Evolutionary conservation across 2,797 vertebrate genomes (phyloP).

Genomic region (Scolopax rusticola): DNA sequence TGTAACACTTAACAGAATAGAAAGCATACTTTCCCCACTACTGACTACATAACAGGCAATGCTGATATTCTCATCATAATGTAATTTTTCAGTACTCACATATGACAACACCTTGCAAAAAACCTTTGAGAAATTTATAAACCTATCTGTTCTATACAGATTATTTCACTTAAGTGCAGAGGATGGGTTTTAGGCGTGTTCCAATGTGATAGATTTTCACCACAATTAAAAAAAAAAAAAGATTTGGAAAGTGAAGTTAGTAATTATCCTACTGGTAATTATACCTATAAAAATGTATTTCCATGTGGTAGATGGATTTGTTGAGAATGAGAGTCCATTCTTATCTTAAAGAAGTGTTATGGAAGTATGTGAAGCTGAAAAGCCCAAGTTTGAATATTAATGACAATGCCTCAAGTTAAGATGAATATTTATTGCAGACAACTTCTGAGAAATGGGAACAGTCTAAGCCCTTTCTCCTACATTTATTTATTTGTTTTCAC

Average conservation of each 20-base stretch:
- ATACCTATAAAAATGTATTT: background rate
- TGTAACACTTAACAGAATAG: background rate
- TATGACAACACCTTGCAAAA: background rate
- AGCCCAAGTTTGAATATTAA: conserved; percentile 12
- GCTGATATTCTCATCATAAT: background rate
- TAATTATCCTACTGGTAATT: background rate
- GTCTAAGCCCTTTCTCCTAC: background rate
- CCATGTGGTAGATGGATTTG: background rate
- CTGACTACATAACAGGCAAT: background rate
- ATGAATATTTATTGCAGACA: conserved; percentile 47
- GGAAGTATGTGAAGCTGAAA: background rate
- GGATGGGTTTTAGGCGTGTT: background rate
- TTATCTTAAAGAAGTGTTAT: background rate
- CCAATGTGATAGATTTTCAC: background rate
- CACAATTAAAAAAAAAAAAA: conserved; percentile 2
- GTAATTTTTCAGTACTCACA: background rate
- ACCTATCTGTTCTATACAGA: background rate
- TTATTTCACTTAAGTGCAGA: background rate
- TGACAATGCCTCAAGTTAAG: background rate
- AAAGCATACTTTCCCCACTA: background rate
- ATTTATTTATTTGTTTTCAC: background rate
- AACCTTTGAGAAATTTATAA: background rate
- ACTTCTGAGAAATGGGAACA: conserved; percentile 10
- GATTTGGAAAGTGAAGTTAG: background rate
- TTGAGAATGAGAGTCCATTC: background rate